Evolutionary conservation across 2,888 invertebrate species (phyloP).

Genomic region (Acleris literana): DNA sequence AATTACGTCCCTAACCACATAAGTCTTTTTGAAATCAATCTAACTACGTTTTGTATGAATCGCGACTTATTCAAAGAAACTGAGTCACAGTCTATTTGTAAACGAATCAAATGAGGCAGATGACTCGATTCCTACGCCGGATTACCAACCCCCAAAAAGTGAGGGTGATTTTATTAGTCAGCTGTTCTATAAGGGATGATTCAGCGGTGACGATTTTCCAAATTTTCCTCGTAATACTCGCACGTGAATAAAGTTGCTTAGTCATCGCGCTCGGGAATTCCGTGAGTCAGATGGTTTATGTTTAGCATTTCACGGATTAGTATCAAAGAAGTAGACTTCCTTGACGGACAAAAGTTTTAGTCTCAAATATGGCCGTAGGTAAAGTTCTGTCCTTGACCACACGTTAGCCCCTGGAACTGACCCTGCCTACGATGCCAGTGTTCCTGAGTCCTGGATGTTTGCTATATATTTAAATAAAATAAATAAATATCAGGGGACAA

Average conservation of each 20-base stretch:
- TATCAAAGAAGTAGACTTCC: no score
- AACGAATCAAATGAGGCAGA: slow-evolving; percentile 24
- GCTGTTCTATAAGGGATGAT: slow-evolving; percentile 17
- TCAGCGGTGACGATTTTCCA: slow-evolving; percentile 22
- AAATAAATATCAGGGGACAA: no score
- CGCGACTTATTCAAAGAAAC: neutral
- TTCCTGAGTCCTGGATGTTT: no score
- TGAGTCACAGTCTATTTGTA: slow-evolving; percentile 25
- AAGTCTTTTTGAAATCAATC: no score
- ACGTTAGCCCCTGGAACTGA: no score
- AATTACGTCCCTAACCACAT: no score
- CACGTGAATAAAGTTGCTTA: slow-evolving; percentile 26
- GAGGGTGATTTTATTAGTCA: slow-evolving; percentile 26
- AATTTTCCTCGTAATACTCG: neutral
- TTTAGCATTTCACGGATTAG: neutral
- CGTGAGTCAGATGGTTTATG: slow-evolving; percentile 12
- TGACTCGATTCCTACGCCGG: neutral
- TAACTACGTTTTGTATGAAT: neutral
- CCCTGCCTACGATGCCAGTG: no score
- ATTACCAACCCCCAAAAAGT: neutral
- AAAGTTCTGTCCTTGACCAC: no score
- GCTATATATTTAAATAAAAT: no score
- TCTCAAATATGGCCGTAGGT: no score
- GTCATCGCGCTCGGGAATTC: slow-evolving; percentile 17
- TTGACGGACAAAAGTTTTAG: neutral